Base-by-base conservation (phyloP, 2,888 invertebrate species). In the Lapara coniferarum region DNA sequence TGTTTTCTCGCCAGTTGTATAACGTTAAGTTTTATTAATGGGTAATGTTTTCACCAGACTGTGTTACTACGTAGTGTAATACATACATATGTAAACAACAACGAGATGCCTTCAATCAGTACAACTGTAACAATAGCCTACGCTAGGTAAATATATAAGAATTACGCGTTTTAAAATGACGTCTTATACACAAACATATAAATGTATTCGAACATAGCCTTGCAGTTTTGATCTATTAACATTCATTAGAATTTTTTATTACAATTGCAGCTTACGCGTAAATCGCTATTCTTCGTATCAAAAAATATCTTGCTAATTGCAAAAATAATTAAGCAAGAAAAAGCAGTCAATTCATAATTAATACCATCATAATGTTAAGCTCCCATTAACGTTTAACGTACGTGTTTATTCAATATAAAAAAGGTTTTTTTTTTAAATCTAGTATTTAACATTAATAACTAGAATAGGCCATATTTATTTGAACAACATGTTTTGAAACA, bases 81-180 rank as follows among this genome's bases (percentile, higher is more conserved):
- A 84, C 91, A 89, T 85, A 84, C 91, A 90, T 85, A 87, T 85
- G 82, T 82, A 85, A 85, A 81, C 85, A 89, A 84, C 84, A 94
- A 94, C 94, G 92, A 90, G 85, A 93, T 94, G 94, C 94, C 94
- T 94, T 94, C 80, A 82, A 79, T 91, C 94, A 94, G 94, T 94
- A 94, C 94, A 94, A 94, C 86, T 92, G 86, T 89, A 83, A 85
- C 92, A 91, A 92, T 93, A 93, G 88, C 89, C 87, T 92, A 91
- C 86, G 85, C 72, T 92, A 91, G 89, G 85, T 90, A 87, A 90
- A 84, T 84, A 79, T 79, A 83, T 86, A 87, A 86, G 81, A 83
- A 77, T 74, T 16, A 53, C 19, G 19, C 52, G 57, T 19, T 56
- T 57, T 67, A 80, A 83, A 84, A 86, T 87, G 86, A 82, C 87